phyloP scores from a whole-genome alignment of 2,888 invertebrate genomes.

The Drosophila incognita region DNA sequence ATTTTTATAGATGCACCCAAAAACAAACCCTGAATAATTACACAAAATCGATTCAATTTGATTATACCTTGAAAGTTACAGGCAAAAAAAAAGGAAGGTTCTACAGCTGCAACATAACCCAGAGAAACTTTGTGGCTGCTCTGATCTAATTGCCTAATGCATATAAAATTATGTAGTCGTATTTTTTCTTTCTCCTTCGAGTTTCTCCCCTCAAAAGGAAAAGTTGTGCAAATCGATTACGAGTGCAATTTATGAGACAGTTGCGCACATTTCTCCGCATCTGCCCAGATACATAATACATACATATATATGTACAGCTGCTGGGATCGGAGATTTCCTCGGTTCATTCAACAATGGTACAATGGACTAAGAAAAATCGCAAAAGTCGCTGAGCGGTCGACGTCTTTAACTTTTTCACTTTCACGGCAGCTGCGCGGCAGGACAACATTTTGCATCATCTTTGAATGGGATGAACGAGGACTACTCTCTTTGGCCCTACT shows the following conservation, averaged over 20 bases:
- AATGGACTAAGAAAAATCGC: conserved; percentile 42
- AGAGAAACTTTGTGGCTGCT: conserved; percentile 9
- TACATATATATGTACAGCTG: conserved; percentile 39
- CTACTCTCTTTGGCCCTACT: conserved; percentile 39
- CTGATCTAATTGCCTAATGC: conserved; percentile 70
- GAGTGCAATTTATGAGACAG: conserved; percentile 74
- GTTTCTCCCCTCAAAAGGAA: conserved; percentile 9
- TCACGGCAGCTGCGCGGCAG: conserved; percentile 46
- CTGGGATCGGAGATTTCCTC: conserved; percentile 13
- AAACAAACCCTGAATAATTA: conserved; percentile 53
- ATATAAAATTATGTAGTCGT: conserved; percentile 53
- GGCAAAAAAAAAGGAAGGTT: conserved; percentile 1
- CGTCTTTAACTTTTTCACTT: conserved; percentile 33
- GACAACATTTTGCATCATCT: conserved; percentile 58
- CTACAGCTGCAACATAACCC: conserved; percentile 51
- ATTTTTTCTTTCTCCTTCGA: conserved; percentile 11
- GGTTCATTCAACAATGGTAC: conserved; percentile 39
- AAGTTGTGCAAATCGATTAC: conserved; percentile 53
- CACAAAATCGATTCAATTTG: conserved; percentile 67
- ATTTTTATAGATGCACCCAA: conserved; percentile 34
- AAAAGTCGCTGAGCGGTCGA: conserved; percentile 44
- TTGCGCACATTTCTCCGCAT: conserved; percentile 35
- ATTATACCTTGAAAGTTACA: conserved; percentile 40
- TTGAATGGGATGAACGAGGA: conserved; percentile 29
- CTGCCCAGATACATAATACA: conserved; percentile 32